Percentiles rank a stretch among this genome's conserved stretches.
These are phyloP conservation scores for Echinops telfairi DNA, from an alignment of 2,113 vertebrate genomes.

Conservation along the genomic window DNA sequence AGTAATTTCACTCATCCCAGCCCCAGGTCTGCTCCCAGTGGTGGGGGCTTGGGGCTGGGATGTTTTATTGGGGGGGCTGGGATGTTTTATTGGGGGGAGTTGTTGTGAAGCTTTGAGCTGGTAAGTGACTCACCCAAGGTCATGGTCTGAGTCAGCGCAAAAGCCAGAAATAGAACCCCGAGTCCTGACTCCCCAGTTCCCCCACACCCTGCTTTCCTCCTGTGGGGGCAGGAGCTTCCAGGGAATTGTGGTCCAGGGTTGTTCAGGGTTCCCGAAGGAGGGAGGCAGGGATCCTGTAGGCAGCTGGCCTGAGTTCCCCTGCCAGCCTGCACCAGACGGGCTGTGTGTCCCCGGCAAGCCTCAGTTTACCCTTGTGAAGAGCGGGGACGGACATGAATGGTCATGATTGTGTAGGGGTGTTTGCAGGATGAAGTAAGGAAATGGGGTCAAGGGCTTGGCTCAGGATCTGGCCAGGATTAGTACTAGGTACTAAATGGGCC, in stretches of 20 bases:
- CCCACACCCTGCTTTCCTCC: background rate
- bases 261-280: background rate
- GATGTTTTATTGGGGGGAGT: slow-evolving; percentile 38
- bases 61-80: too few species aligned
- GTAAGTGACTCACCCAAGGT: slow-evolving; percentile 79
- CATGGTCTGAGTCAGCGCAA: slow-evolving; percentile 78
- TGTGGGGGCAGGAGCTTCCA: background rate
- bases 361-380: slow-evolving; percentile 2
- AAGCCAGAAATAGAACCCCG: slow-evolving; percentile 67
- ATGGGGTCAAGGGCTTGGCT: background rate
- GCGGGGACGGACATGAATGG: background rate
- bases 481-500: too few species aligned
- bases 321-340: background rate
- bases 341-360: background rate
- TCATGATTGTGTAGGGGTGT: background rate
- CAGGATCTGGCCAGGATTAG: background rate
- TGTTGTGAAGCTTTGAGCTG: slow-evolving; percentile 64
- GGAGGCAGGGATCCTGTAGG: background rate
- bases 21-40: background rate
- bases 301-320: background rate
- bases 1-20: background rate
- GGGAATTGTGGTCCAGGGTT: background rate
- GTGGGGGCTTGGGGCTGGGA: background rate
- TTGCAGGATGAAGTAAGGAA: background rate
- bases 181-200: slow-evolving; percentile 23